Base-by-base conservation (phyloP, 2,888 invertebrate species). In the Cyaniris semiargus region DNA sequence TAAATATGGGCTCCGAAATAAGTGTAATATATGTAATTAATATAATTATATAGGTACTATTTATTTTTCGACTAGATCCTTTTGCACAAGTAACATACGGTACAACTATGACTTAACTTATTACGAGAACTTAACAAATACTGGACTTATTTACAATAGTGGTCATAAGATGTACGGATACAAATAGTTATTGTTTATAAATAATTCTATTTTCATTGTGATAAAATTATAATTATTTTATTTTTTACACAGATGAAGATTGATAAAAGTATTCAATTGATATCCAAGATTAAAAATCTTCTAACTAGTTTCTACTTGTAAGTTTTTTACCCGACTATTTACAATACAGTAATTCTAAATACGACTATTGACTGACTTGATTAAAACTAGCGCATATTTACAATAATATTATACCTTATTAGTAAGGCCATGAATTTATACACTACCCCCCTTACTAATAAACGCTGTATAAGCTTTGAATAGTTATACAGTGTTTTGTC, bases 51-150 rank as follows among this genome's bases (percentile, higher is more conserved):
- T 89, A 66, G 66, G 88, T 89, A 90, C 87, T 88, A 90, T 90
- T 89, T 86, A 90, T 91, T 87, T 92, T 85, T 89, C 91, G 94
- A 94, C 94, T 94, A 94, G 94, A 93, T 87, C 74, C 89, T 89
- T 92, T 93, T 93, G 93, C 93, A 93, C 93, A 91, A 88, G 88
- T 90, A 66, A 66, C 27, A 66, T 66, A 88, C 87, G 87, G 85
- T 90, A 86, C 90, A 89, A 89, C 89, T 92, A 92, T 92, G 87
- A 88, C 89, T 90, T 90, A 90, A 87, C 74, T 74, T 75, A 75
- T 58, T 77, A 71, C 27, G 44, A 53, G 71, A 44, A 21, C 76
- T 76, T 71, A 76, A 76, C 18, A 38, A 0, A 71, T 71, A 76
- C 56, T 38, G 72, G 71, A 77, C 71, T 71, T 27, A 79, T 79